These are phyloP conservation scores for Noctua janthina DNA, from an alignment of 2,888 invertebrate species.

Conservation along the genomic window DNA sequence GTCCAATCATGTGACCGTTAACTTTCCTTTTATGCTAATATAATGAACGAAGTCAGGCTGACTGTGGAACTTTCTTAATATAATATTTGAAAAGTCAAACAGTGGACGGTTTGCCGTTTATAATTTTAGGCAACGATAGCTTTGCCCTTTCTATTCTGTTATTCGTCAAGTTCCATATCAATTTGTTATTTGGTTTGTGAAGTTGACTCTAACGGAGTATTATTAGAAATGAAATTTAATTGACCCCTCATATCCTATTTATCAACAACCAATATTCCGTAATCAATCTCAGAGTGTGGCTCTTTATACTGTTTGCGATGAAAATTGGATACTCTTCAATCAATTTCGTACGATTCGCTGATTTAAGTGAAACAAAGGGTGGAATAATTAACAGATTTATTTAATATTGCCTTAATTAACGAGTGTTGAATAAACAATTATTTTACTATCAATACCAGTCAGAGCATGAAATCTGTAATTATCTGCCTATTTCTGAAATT, in stretches of 20 bases:
- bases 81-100: conserved; percentile 80
- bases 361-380: conserved; percentile 27
- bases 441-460: not conserved
- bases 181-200: conserved; percentile 53
- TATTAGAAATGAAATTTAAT: conserved; percentile 28
- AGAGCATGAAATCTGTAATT: conserved; percentile 7
- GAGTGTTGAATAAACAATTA: not conserved
- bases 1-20: conserved; percentile 73
- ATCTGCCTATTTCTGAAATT: conserved; percentile 5
- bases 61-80: conserved; percentile 80
- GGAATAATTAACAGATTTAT: conserved; percentile 7
- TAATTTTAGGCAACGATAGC: conserved; percentile 72
- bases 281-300: conserved; percentile 27
- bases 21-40: conserved; percentile 81
- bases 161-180: conserved; percentile 59
- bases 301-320: conserved; percentile 24
- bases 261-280: conserved; percentile 6
- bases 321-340: conserved; percentile 40
- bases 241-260: conserved; percentile 7
- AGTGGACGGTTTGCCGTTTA: conserved; percentile 72
- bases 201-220: conserved; percentile 20
- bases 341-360: conserved; percentile 35
- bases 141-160: conserved; percentile 59
- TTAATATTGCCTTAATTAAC: conserved; percentile 35
- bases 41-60: conserved; percentile 70